Evolutionary conservation across 2,113 vertebrate species (phyloP).

Genomic region (Acrocephalus arundinaceus): DNA sequence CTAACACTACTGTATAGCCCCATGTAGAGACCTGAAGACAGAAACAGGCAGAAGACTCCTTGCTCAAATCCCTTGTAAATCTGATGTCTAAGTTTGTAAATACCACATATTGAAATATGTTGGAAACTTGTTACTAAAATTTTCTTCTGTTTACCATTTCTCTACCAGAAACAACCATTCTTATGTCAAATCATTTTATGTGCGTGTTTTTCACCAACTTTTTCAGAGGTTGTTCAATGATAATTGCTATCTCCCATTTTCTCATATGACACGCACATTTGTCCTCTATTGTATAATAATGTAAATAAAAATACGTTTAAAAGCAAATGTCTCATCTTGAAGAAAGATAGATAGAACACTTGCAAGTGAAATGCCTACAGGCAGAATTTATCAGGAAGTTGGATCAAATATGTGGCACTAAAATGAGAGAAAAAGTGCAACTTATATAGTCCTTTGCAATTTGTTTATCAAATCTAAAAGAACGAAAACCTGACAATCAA

Average conservation of each 20-base stretch:
- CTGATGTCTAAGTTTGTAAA: not conserved
- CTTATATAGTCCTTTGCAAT: not conserved
- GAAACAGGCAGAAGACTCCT: not conserved
- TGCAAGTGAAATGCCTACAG: not conserved
- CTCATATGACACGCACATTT: not conserved
- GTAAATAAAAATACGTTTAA: not conserved
- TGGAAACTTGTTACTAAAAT: not conserved
- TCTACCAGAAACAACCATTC: not conserved
- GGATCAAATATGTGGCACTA: not conserved
- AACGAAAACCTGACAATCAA: not conserved
- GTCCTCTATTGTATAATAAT: not conserved
- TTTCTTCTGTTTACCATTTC: not conserved
- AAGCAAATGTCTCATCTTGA: not conserved
- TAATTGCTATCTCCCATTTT: not conserved
- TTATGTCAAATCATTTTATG: not conserved
- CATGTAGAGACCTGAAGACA: not conserved
- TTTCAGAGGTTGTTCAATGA: not conserved
- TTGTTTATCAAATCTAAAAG: not conserved
- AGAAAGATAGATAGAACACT: not conserved
- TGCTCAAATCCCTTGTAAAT: not conserved
- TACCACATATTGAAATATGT: not conserved
- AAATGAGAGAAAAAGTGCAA: not conserved
- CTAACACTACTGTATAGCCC: not conserved
- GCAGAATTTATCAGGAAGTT: not conserved
- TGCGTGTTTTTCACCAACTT: not conserved